These are phyloP conservation scores for Serranus cabrilla DNA, from an alignment of 2,797 vertebrate genomes.

Conservation along the genomic window DNA sequence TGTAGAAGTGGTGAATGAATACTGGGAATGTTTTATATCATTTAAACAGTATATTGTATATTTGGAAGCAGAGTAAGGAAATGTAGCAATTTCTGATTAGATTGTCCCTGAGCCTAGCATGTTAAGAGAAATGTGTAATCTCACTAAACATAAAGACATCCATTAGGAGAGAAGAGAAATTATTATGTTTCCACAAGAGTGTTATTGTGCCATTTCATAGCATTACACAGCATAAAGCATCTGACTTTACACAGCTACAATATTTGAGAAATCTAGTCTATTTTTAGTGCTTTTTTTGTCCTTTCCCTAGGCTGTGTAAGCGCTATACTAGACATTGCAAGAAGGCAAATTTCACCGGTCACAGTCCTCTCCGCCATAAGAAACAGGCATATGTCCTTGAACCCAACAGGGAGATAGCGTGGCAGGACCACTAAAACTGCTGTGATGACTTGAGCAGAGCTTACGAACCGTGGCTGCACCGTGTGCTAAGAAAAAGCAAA, in stretches of 20 bases:
- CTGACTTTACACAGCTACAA: constrained; percentile 36
- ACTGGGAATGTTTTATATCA: background rate
- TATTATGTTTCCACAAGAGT: constrained; percentile 12
- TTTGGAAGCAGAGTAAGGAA: background rate
- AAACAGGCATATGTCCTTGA: constrained; percentile 60
- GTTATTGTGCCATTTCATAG: constrained; percentile 29
- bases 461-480: constrained; percentile 31
- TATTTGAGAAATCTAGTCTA: constrained; percentile 42
- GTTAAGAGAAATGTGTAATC: constrained; percentile 10
- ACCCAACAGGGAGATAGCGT: constrained; percentile 46
- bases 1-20: background rate
- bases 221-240: constrained; percentile 19
- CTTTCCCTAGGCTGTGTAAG: constrained; percentile 41
- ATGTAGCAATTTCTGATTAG: background rate
- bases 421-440: constrained; percentile 40
- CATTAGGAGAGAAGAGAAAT: background rate
- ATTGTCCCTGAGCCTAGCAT: background rate
- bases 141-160: constrained; percentile 3
- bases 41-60: background rate
- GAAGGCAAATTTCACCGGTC: constrained; percentile 61
- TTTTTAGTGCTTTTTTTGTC: constrained; percentile 41
- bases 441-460: constrained; percentile 60
- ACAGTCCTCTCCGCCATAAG: constrained; percentile 51
- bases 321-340: constrained; percentile 43
- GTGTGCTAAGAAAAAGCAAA: constrained; percentile 28